phyloP scores from a whole-genome alignment of 2,888 invertebrate genomes.

The Ectropis crepuscularia region DNA sequence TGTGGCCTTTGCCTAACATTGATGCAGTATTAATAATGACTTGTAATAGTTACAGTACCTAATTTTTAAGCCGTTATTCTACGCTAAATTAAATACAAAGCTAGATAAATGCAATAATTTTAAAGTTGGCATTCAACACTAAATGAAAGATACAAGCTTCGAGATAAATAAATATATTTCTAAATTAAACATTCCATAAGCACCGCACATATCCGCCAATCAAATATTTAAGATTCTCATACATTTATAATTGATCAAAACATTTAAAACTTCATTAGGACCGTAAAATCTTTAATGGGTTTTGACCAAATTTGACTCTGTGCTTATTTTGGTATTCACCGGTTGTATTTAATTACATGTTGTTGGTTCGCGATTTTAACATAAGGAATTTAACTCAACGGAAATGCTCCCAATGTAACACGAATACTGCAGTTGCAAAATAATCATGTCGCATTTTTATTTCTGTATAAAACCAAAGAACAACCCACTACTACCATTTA shows the following conservation, averaged over 20 bases:
- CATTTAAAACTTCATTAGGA: constrained; percentile 25
- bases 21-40: no score
- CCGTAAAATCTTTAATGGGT: constrained; percentile 33
- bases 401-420: constrained; percentile 25
- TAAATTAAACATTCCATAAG: constrained; percentile 15
- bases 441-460: no score
- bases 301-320: constrained; percentile 17
- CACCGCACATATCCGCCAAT: constrained; percentile 24
- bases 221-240: constrained; percentile 29
- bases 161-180: constrained; percentile 4
- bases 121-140: background rate
- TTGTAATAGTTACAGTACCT: no score
- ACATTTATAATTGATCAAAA: constrained; percentile 20
- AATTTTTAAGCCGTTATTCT: background rate
- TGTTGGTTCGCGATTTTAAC: constrained; percentile 3
- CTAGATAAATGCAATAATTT: background rate
- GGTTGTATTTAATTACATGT: constrained; percentile 11
- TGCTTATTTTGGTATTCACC: constrained; percentile 17
- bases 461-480: no score
- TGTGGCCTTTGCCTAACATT: no score
- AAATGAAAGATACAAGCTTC: background rate
- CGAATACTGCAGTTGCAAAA: no score
- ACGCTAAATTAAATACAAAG: background rate
- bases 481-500: no score
- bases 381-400: constrained; percentile 19